Percentiles rank a stretch among this genome's conserved stretches.
Conservation (phyloP, 2,797 vertebrate species). For the Echeneis naucrates region DNA sequence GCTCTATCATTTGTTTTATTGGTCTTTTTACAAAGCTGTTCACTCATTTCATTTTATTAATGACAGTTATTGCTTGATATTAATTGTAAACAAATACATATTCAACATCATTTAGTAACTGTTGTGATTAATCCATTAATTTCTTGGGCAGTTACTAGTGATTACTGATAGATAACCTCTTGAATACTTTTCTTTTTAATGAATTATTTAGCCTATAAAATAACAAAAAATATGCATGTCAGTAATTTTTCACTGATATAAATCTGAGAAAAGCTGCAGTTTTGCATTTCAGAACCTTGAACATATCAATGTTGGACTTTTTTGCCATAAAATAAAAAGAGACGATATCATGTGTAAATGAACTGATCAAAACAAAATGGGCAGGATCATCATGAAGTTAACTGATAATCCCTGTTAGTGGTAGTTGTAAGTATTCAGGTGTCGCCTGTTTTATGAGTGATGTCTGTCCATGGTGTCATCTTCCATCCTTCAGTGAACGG, state of each 20-base stretch:
- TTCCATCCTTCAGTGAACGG: slow-evolving; percentile 17
- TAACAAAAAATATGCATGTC: too few species aligned
- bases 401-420: background rate
- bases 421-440: slow-evolving; percentile 12
- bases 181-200: background rate
- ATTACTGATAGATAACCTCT: background rate
- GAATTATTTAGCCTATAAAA: background rate
- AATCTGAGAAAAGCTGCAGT: background rate
- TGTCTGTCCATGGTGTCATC: slow-evolving; percentile 16
- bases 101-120: background rate
- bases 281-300: background rate
- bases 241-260: background rate
- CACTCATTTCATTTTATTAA: background rate
- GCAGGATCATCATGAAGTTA: background rate
- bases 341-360: background rate
- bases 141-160: too few species aligned
- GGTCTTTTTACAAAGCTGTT: background rate
- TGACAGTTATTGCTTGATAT: background rate
- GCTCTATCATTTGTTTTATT: background rate
- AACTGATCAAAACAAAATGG: background rate
- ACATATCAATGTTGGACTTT: background rate
- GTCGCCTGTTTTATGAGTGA: slow-evolving; percentile 17
- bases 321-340: background rate
- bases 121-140: background rate
- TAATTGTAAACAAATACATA: background rate